A percentile compares a stretch with the other conserved stretches of the same genome.
Evolutionary conservation across 2,888 invertebrate genomes (phyloP).

Genomic region (Tenthredo livida): DNA sequence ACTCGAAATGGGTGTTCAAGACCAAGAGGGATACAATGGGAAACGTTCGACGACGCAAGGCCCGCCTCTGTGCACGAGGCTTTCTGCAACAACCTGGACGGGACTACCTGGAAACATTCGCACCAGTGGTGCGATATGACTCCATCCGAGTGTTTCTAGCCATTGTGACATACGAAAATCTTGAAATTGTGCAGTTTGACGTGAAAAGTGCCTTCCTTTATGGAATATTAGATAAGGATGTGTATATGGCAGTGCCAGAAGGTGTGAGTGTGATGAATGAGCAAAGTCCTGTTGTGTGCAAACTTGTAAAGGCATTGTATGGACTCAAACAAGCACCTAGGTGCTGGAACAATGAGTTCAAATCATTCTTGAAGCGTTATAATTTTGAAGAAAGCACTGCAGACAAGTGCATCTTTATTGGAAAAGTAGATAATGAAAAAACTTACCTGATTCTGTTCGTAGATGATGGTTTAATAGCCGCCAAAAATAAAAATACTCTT

Average conservation of each 20-base stretch:
- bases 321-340: neutral
- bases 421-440: neutral
- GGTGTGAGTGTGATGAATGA: neutral
- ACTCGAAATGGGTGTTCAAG: neutral
- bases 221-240: neutral
- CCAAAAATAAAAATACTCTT: neutral
- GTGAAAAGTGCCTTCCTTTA: constrained; percentile 7
- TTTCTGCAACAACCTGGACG: neutral
- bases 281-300: neutral
- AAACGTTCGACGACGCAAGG: neutral
- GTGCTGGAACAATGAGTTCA: constrained; percentile 2
- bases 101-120: neutral
- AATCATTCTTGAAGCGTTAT: neutral
- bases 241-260: neutral
- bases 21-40: neutral
- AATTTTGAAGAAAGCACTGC: neutral
- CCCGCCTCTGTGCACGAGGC: neutral
- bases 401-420: neutral
- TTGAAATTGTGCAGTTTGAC: neutral
- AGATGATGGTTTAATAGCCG: neutral
- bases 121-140: neutral
- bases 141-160: neutral
- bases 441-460: neutral
- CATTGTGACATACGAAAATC: neutral
- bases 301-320: constrained; percentile 4